Base-by-base conservation (phyloP, 2,888 invertebrate species). In the Melanchra persicariae region DNA sequence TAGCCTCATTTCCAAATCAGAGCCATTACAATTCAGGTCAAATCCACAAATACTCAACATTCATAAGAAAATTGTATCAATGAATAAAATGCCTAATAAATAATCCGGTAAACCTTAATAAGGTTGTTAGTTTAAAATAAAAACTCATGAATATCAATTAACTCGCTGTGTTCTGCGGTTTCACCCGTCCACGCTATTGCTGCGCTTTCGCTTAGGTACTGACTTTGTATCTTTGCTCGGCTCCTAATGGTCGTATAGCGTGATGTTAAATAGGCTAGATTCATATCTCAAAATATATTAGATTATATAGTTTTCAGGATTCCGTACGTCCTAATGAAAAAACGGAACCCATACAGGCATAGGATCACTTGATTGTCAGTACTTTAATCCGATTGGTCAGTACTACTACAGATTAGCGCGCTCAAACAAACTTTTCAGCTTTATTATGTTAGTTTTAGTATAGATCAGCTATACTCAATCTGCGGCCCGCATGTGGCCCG, bases 51-150 rank as follows among this genome's bases (percentile, higher is more conserved):
- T 61, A 71, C 57, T 69, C 54, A 52, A 57, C 63, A 77, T 82
- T 71, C 61, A 70, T 62, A 59, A 66, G 45, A 69, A 81, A 66
- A 58, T 47, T 45, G 12, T 64, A 66, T 51, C 40, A 66, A 70
- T 79, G 22, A 74, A 76, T 55, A 74, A 74, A 72, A 43, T 62
- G 10, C n/a, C 37, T 70, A 26, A 67, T 70, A 74, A 55, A 66
- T 68, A 66, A 62, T 49, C 17, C 30, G 0, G 6, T 49, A 51
- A 65, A 30, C 26, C 17, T 72, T 64, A 6, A n/a, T 55, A 47
- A 58, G 57, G 26, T 62, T 34, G n/a, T 70, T 70, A 65, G 34
- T 19, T n/a, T 30, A 54, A 75, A 67, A 75, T 55, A 70, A 68
- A 72, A 65, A 10, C n/a, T 54, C 26, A 67, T 64, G 24, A 70